phyloP scores from a whole-genome alignment of 2,797 vertebrate species.

The Gallinago solitaria region DNA sequence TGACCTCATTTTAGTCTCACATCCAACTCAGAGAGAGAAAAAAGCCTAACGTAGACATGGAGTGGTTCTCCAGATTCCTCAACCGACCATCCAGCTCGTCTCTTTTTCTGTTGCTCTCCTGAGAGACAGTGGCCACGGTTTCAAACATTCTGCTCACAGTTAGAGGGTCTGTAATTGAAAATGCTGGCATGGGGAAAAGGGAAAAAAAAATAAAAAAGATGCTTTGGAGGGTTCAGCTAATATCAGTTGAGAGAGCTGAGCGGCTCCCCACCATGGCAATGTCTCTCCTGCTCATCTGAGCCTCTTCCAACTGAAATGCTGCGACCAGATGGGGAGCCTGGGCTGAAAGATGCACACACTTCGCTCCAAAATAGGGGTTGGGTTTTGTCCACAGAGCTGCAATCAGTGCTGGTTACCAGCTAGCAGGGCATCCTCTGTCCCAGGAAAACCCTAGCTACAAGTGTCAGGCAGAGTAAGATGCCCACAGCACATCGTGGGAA shows the following conservation, averaged over 20 bases:
- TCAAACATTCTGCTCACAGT: not conserved
- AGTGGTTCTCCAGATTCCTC: not conserved
- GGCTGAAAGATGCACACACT: not conserved
- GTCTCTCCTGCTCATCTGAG: not conserved
- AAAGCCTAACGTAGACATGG: not conserved
- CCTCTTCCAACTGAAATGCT: slow-evolving; percentile 6
- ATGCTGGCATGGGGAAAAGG: not conserved
- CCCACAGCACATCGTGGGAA: not conserved
- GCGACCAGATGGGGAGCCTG: slow-evolving; percentile 17
- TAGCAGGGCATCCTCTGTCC: not conserved
- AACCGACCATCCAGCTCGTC: not conserved
- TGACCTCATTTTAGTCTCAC: not conserved
- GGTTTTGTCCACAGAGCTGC: not conserved
- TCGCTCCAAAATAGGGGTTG: not conserved
- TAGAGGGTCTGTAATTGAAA: slow-evolving; percentile 40
- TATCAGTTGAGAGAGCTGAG: not conserved
- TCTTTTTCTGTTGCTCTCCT: not conserved
- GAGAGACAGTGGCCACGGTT: not conserved
- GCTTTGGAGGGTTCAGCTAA: not conserved
- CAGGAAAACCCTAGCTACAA: not conserved
- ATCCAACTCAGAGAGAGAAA: not conserved
- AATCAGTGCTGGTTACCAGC: not conserved
- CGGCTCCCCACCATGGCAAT: not conserved
- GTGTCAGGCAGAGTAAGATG: not conserved
- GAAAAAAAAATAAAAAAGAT: not conserved